These are phyloP conservation scores for Actias luna DNA, from an alignment of 2,888 invertebrate genomes.

Conservation along the genomic window DNA sequence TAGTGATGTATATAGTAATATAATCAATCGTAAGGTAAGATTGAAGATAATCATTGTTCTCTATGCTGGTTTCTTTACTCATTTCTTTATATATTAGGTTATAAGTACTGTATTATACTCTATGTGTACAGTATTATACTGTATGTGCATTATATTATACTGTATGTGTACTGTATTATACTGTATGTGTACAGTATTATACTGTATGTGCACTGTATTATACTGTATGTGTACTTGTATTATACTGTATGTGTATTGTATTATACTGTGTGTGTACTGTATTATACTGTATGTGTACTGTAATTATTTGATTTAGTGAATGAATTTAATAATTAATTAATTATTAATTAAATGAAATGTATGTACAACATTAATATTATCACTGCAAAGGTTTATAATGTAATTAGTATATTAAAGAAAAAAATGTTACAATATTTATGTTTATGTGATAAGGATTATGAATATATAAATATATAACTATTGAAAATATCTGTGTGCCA, in stretches of 20 bases:
- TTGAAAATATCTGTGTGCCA: neutral
- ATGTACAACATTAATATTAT: neutral
- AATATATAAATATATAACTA: neutral
- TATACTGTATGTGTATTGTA: no score
- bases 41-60: constrained; percentile 74
- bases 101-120: no score
- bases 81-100: no score
- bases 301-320: neutral
- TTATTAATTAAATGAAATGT: neutral
- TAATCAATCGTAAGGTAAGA: constrained; percentile 40
- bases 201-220: no score
- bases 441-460: neutral
- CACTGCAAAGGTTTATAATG: neutral
- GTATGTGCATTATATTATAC: no score
- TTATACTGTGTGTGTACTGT: no score
- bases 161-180: no score
- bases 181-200: no score
- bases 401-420: neutral
- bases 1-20: neutral
- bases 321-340: neutral
- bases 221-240: no score
- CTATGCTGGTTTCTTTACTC: constrained; percentile 12
- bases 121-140: no score
- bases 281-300: no score
- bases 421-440: neutral